A percentile compares a stretch with the other conserved stretches of the same genome.
phyloP scores from a whole-genome alignment of 1,140 invertebrate species.

The Brachionus rotundiformis region DNA sequence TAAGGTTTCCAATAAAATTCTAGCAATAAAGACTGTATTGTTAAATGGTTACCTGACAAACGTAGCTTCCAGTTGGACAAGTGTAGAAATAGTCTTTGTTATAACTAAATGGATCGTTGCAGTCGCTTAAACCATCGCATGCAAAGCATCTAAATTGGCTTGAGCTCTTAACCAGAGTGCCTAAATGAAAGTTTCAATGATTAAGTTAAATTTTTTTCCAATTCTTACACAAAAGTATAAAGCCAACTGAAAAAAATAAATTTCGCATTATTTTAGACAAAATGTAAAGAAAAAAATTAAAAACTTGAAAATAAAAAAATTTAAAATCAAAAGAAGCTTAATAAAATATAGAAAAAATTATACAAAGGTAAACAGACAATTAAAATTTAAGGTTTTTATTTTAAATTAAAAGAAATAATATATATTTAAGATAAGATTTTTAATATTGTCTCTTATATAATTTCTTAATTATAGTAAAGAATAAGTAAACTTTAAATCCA shows the following conservation, averaged over 20 bases:
- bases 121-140: neutral
- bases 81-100: neutral
- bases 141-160: conserved; percentile 14
- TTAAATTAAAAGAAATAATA: too few relatives aligned
- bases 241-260: neutral
- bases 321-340: neutral
- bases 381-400: neutral
- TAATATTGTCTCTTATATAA: too few relatives aligned
- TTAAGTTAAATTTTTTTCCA: neutral
- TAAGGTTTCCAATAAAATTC: too few relatives aligned
- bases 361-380: neutral
- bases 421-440: too few relatives aligned
- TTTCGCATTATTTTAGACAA: neutral
- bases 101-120: conserved; percentile 11
- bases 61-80: neutral
- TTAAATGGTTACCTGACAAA: neutral
- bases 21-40: neutral
- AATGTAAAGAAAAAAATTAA: neutral
- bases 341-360: neutral
- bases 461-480: too few relatives aligned
- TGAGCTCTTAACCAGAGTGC: neutral
- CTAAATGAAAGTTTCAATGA: neutral
- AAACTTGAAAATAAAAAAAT: neutral
- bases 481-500: too few relatives aligned
- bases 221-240: conserved; percentile 16